Percentiles rank a stretch among this genome's conserved stretches.
Conservation (phyloP, 2,113 vertebrate genomes). For the Noturus placidus region DNA sequence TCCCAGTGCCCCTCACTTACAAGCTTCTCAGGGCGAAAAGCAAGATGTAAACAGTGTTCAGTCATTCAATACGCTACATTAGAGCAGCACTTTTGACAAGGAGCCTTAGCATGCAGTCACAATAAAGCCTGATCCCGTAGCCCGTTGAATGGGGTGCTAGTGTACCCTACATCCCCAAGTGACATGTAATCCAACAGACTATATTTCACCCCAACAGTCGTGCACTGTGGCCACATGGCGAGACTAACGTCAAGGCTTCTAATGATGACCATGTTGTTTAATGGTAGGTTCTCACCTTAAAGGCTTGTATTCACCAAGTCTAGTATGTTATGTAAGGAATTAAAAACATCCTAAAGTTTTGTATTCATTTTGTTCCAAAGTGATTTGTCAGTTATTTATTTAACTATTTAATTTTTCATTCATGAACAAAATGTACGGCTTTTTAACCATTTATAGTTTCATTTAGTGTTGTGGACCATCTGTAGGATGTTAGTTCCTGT, state of each 20-base stretch:
- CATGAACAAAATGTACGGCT: background rate
- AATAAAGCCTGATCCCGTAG: constrained; percentile 57
- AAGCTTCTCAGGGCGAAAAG: constrained; percentile 57
- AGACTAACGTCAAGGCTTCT: background rate
- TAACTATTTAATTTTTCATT: background rate
- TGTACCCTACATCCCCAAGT: constrained; percentile 60
- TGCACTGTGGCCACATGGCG: constrained; percentile 62
- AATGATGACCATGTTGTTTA: background rate
- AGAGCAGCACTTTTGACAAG: constrained; percentile 70
- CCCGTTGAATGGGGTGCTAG: constrained; percentile 63
- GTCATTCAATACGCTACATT: constrained; percentile 72
- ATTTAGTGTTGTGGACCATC: background rate
- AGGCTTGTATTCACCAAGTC: background rate
- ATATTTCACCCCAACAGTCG: constrained; percentile 72
- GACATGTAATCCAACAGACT: constrained; percentile 72
- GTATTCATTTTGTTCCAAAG: background rate
- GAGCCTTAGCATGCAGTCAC: constrained; percentile 63
- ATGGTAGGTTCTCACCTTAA: background rate
- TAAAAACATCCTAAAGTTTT: background rate
- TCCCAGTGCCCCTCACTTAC: constrained; percentile 57
- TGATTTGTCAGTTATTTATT: background rate
- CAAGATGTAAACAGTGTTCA: constrained; percentile 74
- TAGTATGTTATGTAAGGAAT: background rate
- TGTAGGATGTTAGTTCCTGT: background rate
- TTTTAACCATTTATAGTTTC: background rate